Evolutionary conservation across 2,888 invertebrate species (phyloP), one percentile per base, ranked within the genome.

Genomic region (Pseudococcus jackbeardsleyi): DNA sequence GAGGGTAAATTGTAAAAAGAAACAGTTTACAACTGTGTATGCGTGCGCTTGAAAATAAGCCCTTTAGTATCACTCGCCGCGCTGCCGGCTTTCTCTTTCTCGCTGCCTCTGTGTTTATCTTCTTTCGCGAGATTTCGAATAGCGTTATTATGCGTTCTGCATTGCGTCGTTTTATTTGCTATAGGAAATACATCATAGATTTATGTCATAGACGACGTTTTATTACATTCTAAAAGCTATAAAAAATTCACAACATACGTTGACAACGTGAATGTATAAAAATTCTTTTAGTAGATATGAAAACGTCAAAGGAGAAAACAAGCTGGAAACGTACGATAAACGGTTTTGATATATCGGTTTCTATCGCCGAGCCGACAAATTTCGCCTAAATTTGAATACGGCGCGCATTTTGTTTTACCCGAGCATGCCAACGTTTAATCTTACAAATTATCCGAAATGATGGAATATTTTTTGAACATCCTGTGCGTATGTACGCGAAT

Each of bases 121-220:
- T 72, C 12, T 26, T 33, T 33, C 33, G 68, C 33, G 68, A 72
- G 68, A 72, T 72, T 72, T 72, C 68, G 33, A 33, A 72, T 72
- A 72, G 68, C 68, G 68, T 72, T 72, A 72, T 72, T 72, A 59
- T 79, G 79, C 79, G 79, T 79, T 79, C 42, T 79, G 79, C 79
- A 79, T 42, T 79, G 79, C 79, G 79, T 79, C 79, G 79, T 79
- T 79, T 42, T 42, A 79, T 79, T 79, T 79, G 79, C 79, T 39
- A 79, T 42, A 42, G 79, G 42, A 42, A 42, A 79, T 79, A 79
- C 42, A 79, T 79, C 79, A 79, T 42, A 42, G 79, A 79, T 79
- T 79, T 79, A 79, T 79, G 79, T 79, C 79, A 79, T 79, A 79
- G 42, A 79, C 79, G 79, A 79, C 42, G 42, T 79, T 79, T 79